Base-by-base conservation (phyloP, 2,888 invertebrate genomes). In the Epinotia brunnichana region DNA sequence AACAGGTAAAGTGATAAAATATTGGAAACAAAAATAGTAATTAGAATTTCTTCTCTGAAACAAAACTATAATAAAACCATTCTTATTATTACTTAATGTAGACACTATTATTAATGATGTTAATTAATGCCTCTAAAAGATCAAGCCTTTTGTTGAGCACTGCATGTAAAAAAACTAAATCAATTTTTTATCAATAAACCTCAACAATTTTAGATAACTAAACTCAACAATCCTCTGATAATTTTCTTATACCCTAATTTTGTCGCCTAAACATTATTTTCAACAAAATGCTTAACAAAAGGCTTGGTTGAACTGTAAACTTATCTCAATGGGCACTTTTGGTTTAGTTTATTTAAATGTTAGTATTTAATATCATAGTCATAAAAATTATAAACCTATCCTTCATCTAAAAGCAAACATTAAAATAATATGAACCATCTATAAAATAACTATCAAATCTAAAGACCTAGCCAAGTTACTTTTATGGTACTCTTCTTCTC, bases 261-360 rank as follows among this genome's bases (percentile, higher is more conserved):
- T 91, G 90, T 90, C 82, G 90, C 93, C 92, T 92, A 92, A 92
- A 91, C 89, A 89, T 91, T 89, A 90, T 85, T 85, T 81, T 88
- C 83, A 90, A 91, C 90, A 89, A 91, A 86, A 90, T 88, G 89
- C 89, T 80, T 74, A 88, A 90, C 92, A 91, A 92, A 91, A 90
- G 90, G 88, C 90, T 91, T 88, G 91, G 85, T 85, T 85, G 77
- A 85, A 86, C 88, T 89, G 89, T 90, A 90, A 92, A 92, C 92
- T 93, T 92, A 93, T 92, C 88, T 92, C 92, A 93, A 93, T 92
- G 93, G 94, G 94, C 94, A 94, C 94, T 94, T 94, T 93, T 92
- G 94, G 94, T 94, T 93, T 92, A 92, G 87, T 92, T 91, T 76
- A 76, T 77, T 74, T 90, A 88, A 89, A 90, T 89, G 90, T 92